Conservation (phyloP, 2,113 vertebrate genomes). For the Uria aalge region DNA sequence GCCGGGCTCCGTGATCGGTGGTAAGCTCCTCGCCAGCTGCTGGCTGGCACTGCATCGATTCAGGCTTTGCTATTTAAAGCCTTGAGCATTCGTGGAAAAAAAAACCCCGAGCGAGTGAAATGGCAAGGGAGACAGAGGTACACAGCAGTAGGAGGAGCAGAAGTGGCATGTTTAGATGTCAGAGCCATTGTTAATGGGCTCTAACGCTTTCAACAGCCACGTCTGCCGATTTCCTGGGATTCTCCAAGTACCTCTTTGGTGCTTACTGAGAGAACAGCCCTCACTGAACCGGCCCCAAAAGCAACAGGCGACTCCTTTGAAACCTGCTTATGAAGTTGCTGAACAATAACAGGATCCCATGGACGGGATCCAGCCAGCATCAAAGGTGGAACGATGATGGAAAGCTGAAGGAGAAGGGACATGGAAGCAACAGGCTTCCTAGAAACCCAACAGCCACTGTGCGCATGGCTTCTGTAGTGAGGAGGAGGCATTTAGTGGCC, state of each 20-base stretch:
- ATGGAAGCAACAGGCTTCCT: background rate
- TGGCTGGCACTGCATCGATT: background rate
- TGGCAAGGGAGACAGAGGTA: background rate
- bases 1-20: rapidly evolving
- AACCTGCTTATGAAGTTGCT: background rate
- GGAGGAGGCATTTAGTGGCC: background rate
- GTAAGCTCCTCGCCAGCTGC: background rate
- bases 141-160: background rate
- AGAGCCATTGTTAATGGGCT: background rate
- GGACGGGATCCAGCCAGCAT: background rate
- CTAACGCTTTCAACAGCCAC: background rate
- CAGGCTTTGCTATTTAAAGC: background rate
- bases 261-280: background rate
- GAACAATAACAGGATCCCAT: background rate
- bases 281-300: background rate
- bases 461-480: background rate
- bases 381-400: background rate
- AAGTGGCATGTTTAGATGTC: background rate
- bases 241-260: background rate
- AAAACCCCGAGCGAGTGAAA: background rate
- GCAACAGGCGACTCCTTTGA: background rate
- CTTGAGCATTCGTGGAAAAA: background rate
- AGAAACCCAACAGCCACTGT: background rate
- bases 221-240: background rate
- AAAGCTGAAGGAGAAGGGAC: background rate